Base-by-base conservation (phyloP, 1,140 invertebrate genomes). In the Kradibia gibbosae region DNA sequence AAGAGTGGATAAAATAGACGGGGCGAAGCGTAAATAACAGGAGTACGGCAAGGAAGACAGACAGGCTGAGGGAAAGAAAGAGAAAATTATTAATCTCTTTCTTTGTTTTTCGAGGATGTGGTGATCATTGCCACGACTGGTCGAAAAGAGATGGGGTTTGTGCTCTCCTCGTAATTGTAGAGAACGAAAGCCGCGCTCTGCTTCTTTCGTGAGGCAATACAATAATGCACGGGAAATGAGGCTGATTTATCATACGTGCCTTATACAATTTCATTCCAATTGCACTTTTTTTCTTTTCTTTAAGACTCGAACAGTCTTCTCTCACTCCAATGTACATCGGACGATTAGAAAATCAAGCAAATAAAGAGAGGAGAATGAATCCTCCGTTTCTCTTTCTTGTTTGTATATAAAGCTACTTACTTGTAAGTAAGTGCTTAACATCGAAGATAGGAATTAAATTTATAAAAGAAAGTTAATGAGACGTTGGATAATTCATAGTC, bases 221-320 rank as follows among this genome's bases (percentile, higher is more conserved):
- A 62, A 34, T 62, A 62, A 62, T 62, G 60, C 25, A 25, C 60
- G 60, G 31, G 28, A 62, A 62, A 60, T 13, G 55, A 62, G 60
- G 10, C 60, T 34, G 60, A 62, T 62, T 62, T 60, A 10, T 60
- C 3, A 28, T 11, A 15, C 31, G 13, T 60, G 31, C 11, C 25
- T 28, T 11, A 28, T 60, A 60, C 3, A 60, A 60, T 60, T 28
- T 10, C 10, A 60, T 60, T 31, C 15, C 25, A 13, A 60, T 4
- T 31, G 17, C n/a, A n/a, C n/a, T n/a, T n/a, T n/a, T n/a, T n/a
- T n/a, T n/a, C n/a, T n/a, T 31, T 31, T 60, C 31, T 60, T 55
- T n/a, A 1, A 55, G 31, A 60, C 3, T 60, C 25, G 31, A 2
- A n/a, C n/a, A n/a, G n/a, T n/a, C n/a, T n/a, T n/a, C n/a, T n/a